These are phyloP conservation scores for Carollia perspicillata DNA, from an alignment of 2,113 vertebrate species.

Conservation along the genomic window DNA sequence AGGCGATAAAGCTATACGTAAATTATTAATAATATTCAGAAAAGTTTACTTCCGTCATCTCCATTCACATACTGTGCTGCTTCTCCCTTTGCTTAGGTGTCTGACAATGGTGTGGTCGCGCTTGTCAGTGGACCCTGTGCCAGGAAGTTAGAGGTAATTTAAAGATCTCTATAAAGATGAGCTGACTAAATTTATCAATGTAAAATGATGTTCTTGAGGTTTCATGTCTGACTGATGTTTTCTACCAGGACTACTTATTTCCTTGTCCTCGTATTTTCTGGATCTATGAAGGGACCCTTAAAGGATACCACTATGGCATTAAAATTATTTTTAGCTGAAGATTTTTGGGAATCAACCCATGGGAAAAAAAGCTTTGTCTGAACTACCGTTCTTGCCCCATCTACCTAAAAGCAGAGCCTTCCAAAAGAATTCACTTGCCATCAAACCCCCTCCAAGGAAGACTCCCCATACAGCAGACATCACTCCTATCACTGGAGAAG, in stretches of 20 bases:
- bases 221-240: not conserved
- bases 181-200: not conserved
- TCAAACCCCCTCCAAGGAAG: not conserved
- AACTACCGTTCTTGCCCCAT: not conserved
- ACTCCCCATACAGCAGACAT: not conserved
- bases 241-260: not conserved
- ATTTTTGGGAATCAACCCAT: not conserved
- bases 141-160: slow-evolving; percentile 87
- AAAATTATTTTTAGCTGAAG: slow-evolving; percentile 5
- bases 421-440: not conserved
- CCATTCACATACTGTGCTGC: not conserved
- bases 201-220: not conserved
- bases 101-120: slow-evolving; percentile 87
- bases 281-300: not conserved
- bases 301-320: not conserved
- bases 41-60: not conserved
- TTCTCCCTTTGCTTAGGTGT: slow-evolving; percentile 81
- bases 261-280: not conserved
- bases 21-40: not conserved
- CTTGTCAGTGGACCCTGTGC: slow-evolving; percentile 88
- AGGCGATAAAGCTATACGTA: not conserved
- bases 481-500: not conserved
- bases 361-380: not conserved
- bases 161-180: not conserved
- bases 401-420: not conserved